phyloP scores from a whole-genome alignment of 2,113 vertebrate species.

The Thamnophis sirtalis region DNA sequence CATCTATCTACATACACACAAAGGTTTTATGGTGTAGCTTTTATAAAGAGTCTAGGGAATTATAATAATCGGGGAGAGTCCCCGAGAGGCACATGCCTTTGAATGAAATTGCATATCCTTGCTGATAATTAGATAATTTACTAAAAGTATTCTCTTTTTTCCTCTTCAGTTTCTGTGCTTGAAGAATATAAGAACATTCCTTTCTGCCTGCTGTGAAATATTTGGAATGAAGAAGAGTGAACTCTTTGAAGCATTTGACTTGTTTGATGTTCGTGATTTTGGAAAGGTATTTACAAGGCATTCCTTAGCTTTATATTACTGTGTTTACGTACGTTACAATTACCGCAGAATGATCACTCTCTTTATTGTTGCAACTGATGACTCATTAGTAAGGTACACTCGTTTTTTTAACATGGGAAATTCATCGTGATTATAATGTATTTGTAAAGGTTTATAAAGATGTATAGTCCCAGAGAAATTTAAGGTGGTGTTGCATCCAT shows the following conservation, averaged over 20 bases:
- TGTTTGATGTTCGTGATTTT: conserved; percentile 96
- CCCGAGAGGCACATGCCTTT: not conserved
- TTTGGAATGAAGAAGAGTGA: conserved; percentile 96
- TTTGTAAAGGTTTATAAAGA: not conserved
- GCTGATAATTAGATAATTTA: not conserved
- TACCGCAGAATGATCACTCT: not conserved
- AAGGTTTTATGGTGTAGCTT: not conserved
- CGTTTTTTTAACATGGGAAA: not conserved
- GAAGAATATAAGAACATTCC: conserved; percentile 98
- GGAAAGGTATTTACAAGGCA: conserved; percentile 82
- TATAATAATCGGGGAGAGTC: not conserved
- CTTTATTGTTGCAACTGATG: not conserved
- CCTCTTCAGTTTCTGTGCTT: conserved; percentile 87
- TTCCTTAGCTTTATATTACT: not conserved
- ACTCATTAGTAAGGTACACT: not conserved
- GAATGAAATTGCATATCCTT: not conserved
- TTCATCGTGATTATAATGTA: not conserved
- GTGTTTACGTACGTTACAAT: not conserved
- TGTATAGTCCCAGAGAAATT: not conserved
- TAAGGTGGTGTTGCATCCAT: not conserved
- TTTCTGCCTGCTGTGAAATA: conserved; percentile 81
- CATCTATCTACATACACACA: too few species aligned
- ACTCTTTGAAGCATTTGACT: conserved; percentile 96
- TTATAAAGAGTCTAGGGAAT: not conserved
- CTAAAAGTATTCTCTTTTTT: conserved; percentile 15